A percentile compares a stretch with the other conserved stretches of the same genome.
These are phyloP conservation scores for Sphinx pinastri DNA, from an alignment of 2,888 invertebrate species.

Conservation along the genomic window DNA sequence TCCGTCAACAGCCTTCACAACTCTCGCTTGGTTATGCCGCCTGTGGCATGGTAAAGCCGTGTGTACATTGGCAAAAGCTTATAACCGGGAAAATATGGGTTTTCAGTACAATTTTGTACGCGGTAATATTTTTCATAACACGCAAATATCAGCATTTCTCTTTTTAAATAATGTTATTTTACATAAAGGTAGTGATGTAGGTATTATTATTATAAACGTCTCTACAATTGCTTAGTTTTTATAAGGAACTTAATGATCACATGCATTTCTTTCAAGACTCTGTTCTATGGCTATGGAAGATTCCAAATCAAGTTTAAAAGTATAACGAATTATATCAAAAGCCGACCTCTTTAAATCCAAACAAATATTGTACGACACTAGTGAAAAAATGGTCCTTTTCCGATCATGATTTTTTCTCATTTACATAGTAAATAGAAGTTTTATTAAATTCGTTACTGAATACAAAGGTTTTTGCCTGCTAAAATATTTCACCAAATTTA, in stretches of 20 bases:
- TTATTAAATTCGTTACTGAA: conserved; percentile 7
- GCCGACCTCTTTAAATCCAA: not conserved
- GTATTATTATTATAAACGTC: no score
- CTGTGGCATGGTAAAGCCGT: conserved; percentile 42
- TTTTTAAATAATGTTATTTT: no score
- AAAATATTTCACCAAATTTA: not conserved
- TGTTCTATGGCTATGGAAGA: no score
- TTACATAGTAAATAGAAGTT: not conserved
- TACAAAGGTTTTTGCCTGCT: not conserved
- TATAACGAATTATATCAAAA: not conserved
- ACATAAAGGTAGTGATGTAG: no score
- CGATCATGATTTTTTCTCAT: not conserved
- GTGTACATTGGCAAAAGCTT: conserved; percentile 40
- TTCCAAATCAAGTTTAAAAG: no score
- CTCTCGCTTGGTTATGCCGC: conserved; percentile 55
- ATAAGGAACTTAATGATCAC: no score
- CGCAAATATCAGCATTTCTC: not conserved
- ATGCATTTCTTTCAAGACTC: no score
- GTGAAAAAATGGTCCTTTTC: not conserved
- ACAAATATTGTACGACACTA: not conserved
- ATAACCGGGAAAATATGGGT: not conserved
- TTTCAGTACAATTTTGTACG: not conserved
- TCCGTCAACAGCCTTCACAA: conserved; percentile 53
- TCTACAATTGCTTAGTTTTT: no score
- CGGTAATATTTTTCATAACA: not conserved